A percentile compares a stretch with the other conserved stretches of the same genome.
Evolutionary conservation across 2,113 vertebrate species (phyloP).

Genomic region (Xiphorhynchus elegans): DNA sequence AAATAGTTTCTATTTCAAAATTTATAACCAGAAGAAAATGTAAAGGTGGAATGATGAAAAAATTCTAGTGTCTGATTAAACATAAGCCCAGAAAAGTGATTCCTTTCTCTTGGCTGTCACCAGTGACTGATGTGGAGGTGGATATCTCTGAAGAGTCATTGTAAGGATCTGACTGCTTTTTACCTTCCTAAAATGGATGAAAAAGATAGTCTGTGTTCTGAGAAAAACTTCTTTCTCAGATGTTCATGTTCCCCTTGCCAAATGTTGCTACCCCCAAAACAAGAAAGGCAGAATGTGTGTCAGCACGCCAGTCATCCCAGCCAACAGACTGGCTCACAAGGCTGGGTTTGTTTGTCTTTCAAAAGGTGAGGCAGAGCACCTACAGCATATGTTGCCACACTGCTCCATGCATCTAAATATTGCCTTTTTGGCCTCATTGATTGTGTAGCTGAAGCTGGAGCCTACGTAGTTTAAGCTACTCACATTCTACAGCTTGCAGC

Average conservation of each 20-base stretch:
- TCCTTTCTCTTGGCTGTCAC: background rate
- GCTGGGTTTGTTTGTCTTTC: background rate
- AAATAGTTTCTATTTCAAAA: background rate
- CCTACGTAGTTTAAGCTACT: background rate
- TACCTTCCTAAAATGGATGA: background rate
- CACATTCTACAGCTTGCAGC: background rate
- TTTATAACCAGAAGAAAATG: background rate
- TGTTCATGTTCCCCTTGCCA: background rate
- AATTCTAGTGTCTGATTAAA: background rate
- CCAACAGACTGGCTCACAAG: background rate
- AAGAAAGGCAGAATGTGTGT: background rate
- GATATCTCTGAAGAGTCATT: background rate
- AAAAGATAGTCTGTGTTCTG: background rate
- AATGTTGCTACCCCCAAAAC: background rate
- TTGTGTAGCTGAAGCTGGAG: background rate
- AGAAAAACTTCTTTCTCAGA: background rate
- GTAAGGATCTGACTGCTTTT: background rate
- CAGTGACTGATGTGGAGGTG: background rate
- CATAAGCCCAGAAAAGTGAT: background rate
- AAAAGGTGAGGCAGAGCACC: background rate
- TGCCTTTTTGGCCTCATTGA: background rate
- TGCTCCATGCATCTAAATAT: background rate
- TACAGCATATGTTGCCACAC: background rate
- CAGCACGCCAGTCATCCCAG: background rate
- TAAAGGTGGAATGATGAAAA: background rate